Percentiles rank a stretch among this genome's conserved stretches.
Evolutionary conservation across 1,140 invertebrate genomes (phyloP).

Genomic region (Conopomorpha cramerella): DNA sequence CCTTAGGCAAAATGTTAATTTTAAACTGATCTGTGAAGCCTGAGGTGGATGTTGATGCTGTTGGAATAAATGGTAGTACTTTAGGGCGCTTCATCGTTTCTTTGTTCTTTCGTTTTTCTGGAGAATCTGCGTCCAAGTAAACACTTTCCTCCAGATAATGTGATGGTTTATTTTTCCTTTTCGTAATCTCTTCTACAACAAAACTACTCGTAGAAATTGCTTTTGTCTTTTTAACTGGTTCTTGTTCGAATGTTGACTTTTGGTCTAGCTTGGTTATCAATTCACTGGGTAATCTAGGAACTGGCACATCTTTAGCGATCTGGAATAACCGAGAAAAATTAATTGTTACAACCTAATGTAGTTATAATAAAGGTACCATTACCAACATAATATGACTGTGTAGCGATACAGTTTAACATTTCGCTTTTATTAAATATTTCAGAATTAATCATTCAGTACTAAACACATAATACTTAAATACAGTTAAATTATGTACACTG

Average conservation of each 20-base stretch:
- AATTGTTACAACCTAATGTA: too few species aligned
- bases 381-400: too few species aligned
- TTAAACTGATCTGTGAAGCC: slow-evolving; percentile 42
- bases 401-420: too few species aligned
- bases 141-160: slow-evolving; percentile 45
- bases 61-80: slow-evolving; percentile 40
- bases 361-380: too few species aligned
- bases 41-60: slow-evolving; percentile 26
- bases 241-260: too few species aligned
- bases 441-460: too few species aligned
- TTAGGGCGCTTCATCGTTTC: slow-evolving; percentile 23
- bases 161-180: slow-evolving; percentile 31
- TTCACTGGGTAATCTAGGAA: slow-evolving; percentile 24
- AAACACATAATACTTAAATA: too few species aligned
- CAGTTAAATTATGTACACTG: too few species aligned
- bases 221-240: slow-evolving; percentile 18
- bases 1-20: slow-evolving; percentile 26
- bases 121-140: slow-evolving; percentile 22
- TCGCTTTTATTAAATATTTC: too few species aligned
- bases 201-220: slow-evolving; percentile 31
- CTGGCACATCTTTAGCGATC: slow-evolving; percentile 22
- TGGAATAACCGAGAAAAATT: too few species aligned
- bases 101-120: slow-evolving; percentile 19
- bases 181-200: slow-evolving; percentile 24
- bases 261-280: slow-evolving; percentile 29